A percentile compares a stretch with the other conserved stretches of the same genome.
Conservation (phyloP, 2,888 invertebrate species). For the Abscondita cerata region DNA sequence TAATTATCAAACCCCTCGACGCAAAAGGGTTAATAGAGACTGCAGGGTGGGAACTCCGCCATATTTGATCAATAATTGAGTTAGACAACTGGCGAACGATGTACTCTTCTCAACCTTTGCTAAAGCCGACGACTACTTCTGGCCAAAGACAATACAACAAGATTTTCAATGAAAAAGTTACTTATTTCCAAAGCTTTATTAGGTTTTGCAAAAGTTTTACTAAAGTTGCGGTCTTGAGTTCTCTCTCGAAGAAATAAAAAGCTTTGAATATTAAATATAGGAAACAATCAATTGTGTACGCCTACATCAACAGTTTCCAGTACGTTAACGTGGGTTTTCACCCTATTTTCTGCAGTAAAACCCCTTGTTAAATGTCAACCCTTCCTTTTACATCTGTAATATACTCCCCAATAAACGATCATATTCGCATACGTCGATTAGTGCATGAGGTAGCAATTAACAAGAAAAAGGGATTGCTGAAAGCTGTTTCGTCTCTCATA, state of each 20-base stretch:
- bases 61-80: slow-evolving; percentile 62
- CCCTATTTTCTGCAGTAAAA: slow-evolving; percentile 29
- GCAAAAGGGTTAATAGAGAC: slow-evolving; percentile 59
- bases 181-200: too few species aligned
- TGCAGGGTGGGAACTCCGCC: slow-evolving; percentile 59
- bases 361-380: slow-evolving; percentile 52
- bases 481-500: slow-evolving; percentile 16
- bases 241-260: background rate
- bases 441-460: slow-evolving; percentile 26
- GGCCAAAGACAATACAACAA: slow-evolving; percentile 28
- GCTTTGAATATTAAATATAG: slow-evolving; percentile 11
- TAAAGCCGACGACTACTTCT: slow-evolving; percentile 33
- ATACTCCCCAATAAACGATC: slow-evolving; percentile 48
- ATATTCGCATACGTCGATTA: slow-evolving; percentile 46
- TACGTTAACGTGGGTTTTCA: slow-evolving; percentile 29
- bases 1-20: slow-evolving; percentile 59
- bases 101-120: slow-evolving; percentile 54
- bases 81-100: slow-evolving; percentile 60
- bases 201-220: background rate
- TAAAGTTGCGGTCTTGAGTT: background rate
- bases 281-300: slow-evolving; percentile 16
- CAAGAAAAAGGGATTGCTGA: slow-evolving; percentile 23
- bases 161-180: background rate
- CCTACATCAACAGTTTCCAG: slow-evolving; percentile 20
- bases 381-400: slow-evolving; percentile 47